A percentile compares a stretch with the other conserved stretches of the same genome.
Evolutionary conservation across 2,888 invertebrate genomes (phyloP).

Genomic region (Eupithecia subfuscata): DNA sequence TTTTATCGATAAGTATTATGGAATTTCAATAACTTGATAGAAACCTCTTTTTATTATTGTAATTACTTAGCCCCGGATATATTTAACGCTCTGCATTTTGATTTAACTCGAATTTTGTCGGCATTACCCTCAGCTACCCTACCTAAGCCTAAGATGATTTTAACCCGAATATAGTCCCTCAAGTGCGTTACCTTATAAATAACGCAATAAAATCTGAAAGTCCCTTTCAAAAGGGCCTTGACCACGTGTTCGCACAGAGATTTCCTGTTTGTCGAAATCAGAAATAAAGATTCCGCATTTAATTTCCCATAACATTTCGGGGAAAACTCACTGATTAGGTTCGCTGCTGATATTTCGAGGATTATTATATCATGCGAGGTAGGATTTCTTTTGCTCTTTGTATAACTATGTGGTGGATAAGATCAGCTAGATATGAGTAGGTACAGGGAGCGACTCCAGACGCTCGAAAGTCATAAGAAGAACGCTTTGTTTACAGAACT

Average conservation of each 20-base stretch:
- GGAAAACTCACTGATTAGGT: constrained; percentile 8
- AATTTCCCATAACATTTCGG: constrained; percentile 15
- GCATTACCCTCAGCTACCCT: background rate
- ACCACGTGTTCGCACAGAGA: constrained; percentile 9
- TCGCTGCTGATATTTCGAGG: constrained; percentile 1
- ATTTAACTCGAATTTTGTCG: background rate
- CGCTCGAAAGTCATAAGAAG: background rate
- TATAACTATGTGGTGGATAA: background rate
- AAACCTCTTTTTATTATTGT: background rate
- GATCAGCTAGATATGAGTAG: background rate
- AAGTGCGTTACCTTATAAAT: constrained; percentile 16
- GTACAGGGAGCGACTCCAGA: background rate
- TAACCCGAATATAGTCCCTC: background rate
- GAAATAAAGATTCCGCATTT: constrained; percentile 12
- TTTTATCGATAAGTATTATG: background rate
- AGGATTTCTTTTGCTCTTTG: background rate
- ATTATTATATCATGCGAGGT: background rate
- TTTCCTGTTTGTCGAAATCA: constrained; percentile 18
- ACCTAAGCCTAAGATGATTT: background rate
- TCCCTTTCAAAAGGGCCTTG: constrained; percentile 10
- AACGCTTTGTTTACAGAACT: background rate
- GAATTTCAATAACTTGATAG: background rate
- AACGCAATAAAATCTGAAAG: constrained; percentile 14
- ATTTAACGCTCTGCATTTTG: background rate
- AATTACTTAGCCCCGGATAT: background rate